Evolutionary conservation across 1,140 invertebrate genomes (phyloP), one percentile per base, ranked within the genome.

Genomic region (Reticulitermes speratus): DNA sequence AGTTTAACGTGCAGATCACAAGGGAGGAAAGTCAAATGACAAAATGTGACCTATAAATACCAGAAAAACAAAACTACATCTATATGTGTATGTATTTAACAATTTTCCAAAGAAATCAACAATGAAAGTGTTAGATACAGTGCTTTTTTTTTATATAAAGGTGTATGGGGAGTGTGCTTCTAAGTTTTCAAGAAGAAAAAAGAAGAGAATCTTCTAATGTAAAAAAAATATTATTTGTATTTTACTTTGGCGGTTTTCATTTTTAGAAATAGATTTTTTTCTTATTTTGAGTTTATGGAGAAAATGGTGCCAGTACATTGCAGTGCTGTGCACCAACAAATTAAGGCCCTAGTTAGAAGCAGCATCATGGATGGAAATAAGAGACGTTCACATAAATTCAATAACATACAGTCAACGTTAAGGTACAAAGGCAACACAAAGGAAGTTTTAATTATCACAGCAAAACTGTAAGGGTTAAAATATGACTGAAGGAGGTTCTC

Each of bases 11-110:
- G 9, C 45, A 48, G 45, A 48, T 9, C 7, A 48, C 12, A 21
- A 19, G 59, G 19, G 59, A 19, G 19, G 16, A 65, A 65, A 19
- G 8, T 65, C 21, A 65, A 25, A n/a, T 65, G 59, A 19, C 59
- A 65, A 19, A 65, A 12, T 65, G 59, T 65, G 12, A 65, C 59
- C 12, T 0, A 65, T 65, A 23, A 65, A 65, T 7, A 65, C 21
- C 19, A 23, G 59, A 65, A 65, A 65, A 65, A 65, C 25, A 65
- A 23, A 59, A 21, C 8, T 65, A 65, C 14, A 65, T 8, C 21
- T 65, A 23, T 65, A 65, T 75, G 65, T 75, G 9, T 75, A 75
- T 75, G n/a, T 75, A 75, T 75, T 75, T 75, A 75, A 75, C 25
- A n/a, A 30, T 30, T 75, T 75, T 30, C 65, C 65, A 75, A 75